A percentile compares a stretch with the other conserved stretches of the same genome.
Evolutionary conservation across 2,888 invertebrate genomes (phyloP).

Genomic region (Orthosia cruda): DNA sequence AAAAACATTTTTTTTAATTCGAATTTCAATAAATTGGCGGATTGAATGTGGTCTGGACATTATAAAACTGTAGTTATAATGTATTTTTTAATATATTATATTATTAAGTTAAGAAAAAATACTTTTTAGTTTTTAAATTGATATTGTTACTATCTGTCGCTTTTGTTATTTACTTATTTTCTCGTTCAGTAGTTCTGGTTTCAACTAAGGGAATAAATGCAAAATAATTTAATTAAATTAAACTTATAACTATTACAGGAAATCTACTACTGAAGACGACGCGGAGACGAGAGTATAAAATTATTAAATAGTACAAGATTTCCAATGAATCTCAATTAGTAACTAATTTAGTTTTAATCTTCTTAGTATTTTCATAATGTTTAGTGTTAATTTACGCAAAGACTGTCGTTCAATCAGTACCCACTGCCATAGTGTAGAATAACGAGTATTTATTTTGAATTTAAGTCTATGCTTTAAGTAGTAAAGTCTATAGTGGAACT

Average conservation of each 20-base stretch:
- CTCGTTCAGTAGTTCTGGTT: background rate
- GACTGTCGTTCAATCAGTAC: conserved; percentile 87
- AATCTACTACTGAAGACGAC: conserved; percentile 92
- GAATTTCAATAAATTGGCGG: background rate
- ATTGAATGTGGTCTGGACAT: conserved; percentile 22
- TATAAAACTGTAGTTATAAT: background rate
- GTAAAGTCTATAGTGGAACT: conserved; percentile 66
- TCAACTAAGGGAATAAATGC: too few relatives aligned
- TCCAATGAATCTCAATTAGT: conserved; percentile 91
- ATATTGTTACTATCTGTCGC: background rate
- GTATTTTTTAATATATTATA: background rate
- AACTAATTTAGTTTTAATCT: conserved; percentile 78
- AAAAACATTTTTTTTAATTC: background rate
- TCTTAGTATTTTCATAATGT: conserved; percentile 71
- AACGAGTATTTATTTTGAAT: conserved; percentile 71
- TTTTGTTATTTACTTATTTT: background rate
- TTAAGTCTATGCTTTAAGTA: conserved; percentile 82
- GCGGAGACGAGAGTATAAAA: conserved; percentile 89
- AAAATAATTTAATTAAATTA: background rate
- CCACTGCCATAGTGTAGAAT: conserved; percentile 89
- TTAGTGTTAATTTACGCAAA: conserved; percentile 82
- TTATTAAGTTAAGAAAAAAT: background rate
- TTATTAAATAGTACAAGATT: conserved; percentile 86
- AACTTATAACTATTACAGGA: conserved; percentile 79
- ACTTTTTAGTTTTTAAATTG: background rate